Evolutionary conservation across 1,140 invertebrate species (phyloP).

Genomic region (Patella vulgata): DNA sequence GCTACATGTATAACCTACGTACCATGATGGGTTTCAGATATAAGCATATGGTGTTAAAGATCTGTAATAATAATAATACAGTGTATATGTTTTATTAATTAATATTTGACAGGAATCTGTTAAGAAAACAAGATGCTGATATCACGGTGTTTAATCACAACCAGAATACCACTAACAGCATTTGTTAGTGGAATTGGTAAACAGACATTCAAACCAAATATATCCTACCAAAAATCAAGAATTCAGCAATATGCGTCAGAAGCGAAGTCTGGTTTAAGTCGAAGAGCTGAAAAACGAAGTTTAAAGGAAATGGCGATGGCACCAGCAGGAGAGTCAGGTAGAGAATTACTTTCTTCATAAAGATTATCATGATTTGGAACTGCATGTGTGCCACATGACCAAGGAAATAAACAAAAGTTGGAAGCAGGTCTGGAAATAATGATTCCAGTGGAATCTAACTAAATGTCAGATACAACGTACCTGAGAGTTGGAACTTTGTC

Average conservation of each 20-base stretch:
- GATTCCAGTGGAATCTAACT: background rate
- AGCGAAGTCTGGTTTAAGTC: conserved; percentile 26
- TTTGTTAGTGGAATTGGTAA: conserved; percentile 46
- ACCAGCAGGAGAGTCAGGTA: conserved; percentile 71
- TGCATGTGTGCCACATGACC: no score
- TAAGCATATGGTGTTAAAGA: no score
- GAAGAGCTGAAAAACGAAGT: conserved; percentile 43
- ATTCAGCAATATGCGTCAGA: conserved; percentile 46
- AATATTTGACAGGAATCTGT: no score
- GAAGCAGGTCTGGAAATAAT: no score
- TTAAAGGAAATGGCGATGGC: conserved; percentile 68
- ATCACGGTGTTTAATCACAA: conserved; percentile 20
- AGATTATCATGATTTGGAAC: conserved; percentile 8
- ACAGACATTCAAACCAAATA: conserved; percentile 13
- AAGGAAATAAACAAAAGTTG: no score
- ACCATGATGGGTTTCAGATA: no score
- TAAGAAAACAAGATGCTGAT: conserved; percentile 50
- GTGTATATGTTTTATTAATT: no score
- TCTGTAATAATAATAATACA: no score
- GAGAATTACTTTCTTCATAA: conserved; percentile 10
- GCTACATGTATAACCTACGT: no score
- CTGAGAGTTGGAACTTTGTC: background rate
- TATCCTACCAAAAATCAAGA: conserved; percentile 23
- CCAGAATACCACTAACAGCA: conserved; percentile 43
- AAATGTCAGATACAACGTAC: conserved; percentile 1